These are phyloP conservation scores for Malthinus seriepunctatus DNA, from an alignment of 2,888 invertebrate species.

Conservation along the genomic window DNA sequence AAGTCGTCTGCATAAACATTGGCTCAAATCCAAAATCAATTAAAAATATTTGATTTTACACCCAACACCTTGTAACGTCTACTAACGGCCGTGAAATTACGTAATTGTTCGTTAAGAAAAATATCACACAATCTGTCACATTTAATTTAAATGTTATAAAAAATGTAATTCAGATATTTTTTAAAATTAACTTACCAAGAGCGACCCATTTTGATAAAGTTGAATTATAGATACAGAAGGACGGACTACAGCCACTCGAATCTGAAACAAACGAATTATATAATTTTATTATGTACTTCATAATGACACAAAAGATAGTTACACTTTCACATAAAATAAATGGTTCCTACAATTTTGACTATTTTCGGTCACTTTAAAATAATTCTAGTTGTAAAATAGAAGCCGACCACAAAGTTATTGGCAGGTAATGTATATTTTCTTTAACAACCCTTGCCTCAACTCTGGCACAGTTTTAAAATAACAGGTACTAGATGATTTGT, in stretches of 20 bases:
- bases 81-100: slow-evolving; percentile 16
- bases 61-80: slow-evolving; percentile 20
- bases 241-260: slow-evolving; percentile 19
- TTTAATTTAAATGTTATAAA: not conserved
- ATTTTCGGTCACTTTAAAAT: no score
- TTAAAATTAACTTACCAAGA: slow-evolving; percentile 23
- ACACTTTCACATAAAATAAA: no score
- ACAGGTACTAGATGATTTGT: no score
- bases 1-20: slow-evolving; percentile 28
- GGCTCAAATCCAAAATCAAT: slow-evolving; percentile 20
- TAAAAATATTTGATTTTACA: slow-evolving; percentile 15
- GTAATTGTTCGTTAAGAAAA: slow-evolving; percentile 15
- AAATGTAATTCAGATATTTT: slow-evolving; percentile 7
- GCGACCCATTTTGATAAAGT: slow-evolving; percentile 24
- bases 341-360: no score
- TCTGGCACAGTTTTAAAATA: no score
- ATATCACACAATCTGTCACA: not conserved
- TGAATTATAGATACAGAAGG: slow-evolving; percentile 12
- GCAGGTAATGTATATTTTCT: no score
- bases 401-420: no score
- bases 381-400: no score
- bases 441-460: no score
- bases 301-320: not conserved
- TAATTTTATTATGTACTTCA: not conserved
- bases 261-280: slow-evolving; percentile 18